Evolutionary conservation across 2,113 vertebrate genomes (phyloP).

Genomic region (Eulacestoma nigropectus): DNA sequence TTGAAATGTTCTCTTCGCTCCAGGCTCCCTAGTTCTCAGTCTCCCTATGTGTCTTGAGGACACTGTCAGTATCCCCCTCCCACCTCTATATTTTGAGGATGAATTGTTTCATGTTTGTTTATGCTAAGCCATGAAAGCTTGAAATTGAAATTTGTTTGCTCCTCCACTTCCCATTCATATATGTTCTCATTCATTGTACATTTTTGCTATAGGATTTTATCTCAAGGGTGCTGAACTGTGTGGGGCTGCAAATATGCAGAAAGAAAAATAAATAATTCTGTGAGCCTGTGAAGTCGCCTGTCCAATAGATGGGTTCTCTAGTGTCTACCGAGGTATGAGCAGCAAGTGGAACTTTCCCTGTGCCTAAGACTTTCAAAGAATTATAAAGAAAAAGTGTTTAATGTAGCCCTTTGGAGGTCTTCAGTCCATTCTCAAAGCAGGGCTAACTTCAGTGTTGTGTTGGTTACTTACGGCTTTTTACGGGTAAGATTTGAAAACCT

Average conservation of each 20-base stretch:
- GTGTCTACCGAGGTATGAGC: neutral
- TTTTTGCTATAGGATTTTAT: conserved; percentile 15
- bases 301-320: neutral
- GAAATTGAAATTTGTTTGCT: conserved; percentile 61
- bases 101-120: conserved; percentile 54
- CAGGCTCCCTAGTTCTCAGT: conserved; percentile 24
- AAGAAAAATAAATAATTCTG: neutral
- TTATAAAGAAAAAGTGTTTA: neutral
- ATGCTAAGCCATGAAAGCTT: conserved; percentile 47
- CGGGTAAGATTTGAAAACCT: neutral
- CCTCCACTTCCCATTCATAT: conserved; percentile 12
- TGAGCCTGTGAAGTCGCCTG: neutral
- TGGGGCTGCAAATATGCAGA: neutral
- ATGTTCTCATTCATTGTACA: conserved; percentile 22
- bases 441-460: neutral
- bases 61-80: neutral
- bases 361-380: neutral
- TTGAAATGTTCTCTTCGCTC: neutral
- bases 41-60: conserved; percentile 10
- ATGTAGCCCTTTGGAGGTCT: neutral
- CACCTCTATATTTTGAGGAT: neutral
- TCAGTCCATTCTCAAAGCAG: neutral
- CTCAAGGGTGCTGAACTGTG: conserved; percentile 11
- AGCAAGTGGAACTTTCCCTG: neutral
- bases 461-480: neutral